Percentiles rank a stretch among this genome's conserved stretches.
phyloP scores from a whole-genome alignment of 1,140 invertebrate species.

The Zeugodacus cucurbitae region DNA sequence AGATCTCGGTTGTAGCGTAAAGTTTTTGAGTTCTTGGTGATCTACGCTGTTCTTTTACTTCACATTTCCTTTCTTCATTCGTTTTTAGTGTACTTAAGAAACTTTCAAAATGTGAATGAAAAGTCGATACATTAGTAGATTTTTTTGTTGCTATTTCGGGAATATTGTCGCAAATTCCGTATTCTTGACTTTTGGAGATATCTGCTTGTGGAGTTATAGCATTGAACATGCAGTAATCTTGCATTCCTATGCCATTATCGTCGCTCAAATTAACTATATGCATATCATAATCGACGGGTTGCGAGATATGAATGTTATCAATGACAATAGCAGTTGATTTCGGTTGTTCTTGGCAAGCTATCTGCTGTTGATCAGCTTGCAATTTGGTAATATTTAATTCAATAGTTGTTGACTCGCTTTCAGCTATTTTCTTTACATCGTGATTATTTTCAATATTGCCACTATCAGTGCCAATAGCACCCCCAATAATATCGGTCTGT shows the following conservation, averaged over 20 bases:
- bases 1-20: background rate
- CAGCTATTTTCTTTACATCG: background rate
- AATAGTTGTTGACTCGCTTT: background rate
- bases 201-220: too few species aligned
- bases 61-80: background rate
- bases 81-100: background rate
- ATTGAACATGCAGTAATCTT: background rate
- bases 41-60: background rate
- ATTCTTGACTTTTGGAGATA: background rate
- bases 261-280: background rate
- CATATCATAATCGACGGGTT: background rate
- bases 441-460: background rate
- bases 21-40: background rate
- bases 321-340: background rate
- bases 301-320: background rate
- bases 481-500: background rate
- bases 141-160: background rate
- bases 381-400: background rate
- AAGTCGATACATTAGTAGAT: background rate
- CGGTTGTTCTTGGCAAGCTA: background rate
- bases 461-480: background rate
- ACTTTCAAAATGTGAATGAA: background rate
- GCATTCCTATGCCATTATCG: background rate
- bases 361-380: background rate
- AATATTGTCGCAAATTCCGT: background rate